These are phyloP conservation scores for Aspiorhynchus laticeps DNA, from an alignment of 2,113 vertebrate species.

Conservation along the genomic window DNA sequence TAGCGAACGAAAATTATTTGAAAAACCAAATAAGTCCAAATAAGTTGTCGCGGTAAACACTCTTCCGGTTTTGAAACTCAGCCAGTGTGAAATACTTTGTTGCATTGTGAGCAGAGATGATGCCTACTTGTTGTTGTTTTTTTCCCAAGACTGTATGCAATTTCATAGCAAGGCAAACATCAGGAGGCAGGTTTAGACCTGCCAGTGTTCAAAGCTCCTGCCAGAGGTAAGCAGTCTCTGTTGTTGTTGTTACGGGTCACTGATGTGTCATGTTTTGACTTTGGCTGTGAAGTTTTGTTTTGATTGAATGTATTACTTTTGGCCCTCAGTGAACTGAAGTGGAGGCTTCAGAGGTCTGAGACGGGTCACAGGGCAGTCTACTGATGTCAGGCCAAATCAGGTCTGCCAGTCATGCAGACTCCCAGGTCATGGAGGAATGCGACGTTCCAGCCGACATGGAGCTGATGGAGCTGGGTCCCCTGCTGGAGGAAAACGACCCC, in stretches of 20 bases:
- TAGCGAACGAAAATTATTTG: background rate
- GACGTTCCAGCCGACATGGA: constrained; percentile 82
- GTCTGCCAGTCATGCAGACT: constrained; percentile 83
- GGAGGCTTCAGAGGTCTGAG: constrained; percentile 60
- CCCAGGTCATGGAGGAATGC: constrained; percentile 77
- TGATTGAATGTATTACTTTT: background rate
- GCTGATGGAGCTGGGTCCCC: constrained; percentile 91
- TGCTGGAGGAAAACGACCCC: constrained; percentile 82
- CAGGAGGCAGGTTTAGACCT: constrained; percentile 25
- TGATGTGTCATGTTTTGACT: background rate
- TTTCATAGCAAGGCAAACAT: background rate
- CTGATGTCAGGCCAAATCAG: constrained; percentile 80
- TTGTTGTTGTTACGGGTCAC: background rate
- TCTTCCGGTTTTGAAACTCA: background rate
- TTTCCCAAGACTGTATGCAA: constrained; percentile 21
- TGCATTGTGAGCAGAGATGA: background rate
- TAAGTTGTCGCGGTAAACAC: background rate
- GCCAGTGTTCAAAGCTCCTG: background rate
- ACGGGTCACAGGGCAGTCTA: constrained; percentile 72
- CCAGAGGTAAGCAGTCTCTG: constrained; percentile 14
- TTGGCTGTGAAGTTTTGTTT: background rate
- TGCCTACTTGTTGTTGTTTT: background rate
- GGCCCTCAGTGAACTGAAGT: constrained; percentile 32
- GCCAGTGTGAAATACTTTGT: background rate
- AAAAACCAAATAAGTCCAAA: background rate